phyloP scores from a whole-genome alignment of 2,797 vertebrate genomes.

The Meriones psammophilus region DNA sequence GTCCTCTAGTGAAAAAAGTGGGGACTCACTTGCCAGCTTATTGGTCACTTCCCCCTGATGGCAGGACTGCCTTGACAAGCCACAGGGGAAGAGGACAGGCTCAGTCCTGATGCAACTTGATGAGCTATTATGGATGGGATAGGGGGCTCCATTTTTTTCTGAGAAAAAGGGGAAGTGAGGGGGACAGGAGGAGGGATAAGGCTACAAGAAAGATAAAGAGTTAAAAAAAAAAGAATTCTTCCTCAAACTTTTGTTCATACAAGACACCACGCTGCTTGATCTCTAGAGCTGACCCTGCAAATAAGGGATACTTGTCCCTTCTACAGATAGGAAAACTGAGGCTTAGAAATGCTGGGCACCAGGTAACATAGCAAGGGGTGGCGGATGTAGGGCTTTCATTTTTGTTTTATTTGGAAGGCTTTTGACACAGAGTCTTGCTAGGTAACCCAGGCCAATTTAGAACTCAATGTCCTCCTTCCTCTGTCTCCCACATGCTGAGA shows the following conservation, averaged over 20 bases:
- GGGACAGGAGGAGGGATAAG: too few species aligned
- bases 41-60: too few species aligned
- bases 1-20: too few species aligned
- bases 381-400: background rate
- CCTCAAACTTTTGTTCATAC: background rate
- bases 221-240: background rate
- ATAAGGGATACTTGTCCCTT: background rate
- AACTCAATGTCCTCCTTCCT: background rate
- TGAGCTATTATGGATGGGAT: too few species aligned
- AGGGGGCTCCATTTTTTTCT: too few species aligned
- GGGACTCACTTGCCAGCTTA: too few species aligned
- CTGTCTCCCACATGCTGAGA: background rate
- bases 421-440: background rate
- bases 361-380: background rate
- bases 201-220: too few species aligned
- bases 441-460: background rate
- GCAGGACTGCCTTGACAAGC: too few species aligned
- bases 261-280: background rate
- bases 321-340: background rate
- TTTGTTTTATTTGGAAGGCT: background rate
- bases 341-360: background rate
- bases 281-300: background rate
- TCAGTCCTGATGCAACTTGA: too few species aligned
- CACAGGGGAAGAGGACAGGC: too few species aligned
- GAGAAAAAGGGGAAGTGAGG: too few species aligned